Base-by-base conservation (phyloP, 2,797 vertebrate species). In the Hydrophis major region DNA sequence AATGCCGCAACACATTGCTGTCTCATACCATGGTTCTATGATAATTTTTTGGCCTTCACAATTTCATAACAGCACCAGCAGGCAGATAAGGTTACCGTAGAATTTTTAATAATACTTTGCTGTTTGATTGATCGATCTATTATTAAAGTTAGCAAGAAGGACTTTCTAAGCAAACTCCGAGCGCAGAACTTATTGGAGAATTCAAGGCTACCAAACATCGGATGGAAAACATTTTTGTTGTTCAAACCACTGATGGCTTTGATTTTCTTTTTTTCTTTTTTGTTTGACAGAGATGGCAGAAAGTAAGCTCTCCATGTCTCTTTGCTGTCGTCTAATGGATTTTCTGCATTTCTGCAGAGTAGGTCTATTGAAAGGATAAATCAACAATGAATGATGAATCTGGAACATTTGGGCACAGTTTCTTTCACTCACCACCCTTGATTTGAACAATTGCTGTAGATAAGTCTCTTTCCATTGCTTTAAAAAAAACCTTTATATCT, bases 391-490 rank as follows among this genome's bases (percentile, higher is more conserved):
- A 78, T 22, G 74, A 42, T 78, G 20, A 42, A 42, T 20, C 74
- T 78, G 98, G 98, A 98, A 98, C 98, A 97, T 97, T 98, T 96
- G 96, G 97, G 96, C 97, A 97, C 97, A 97, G 98, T 98, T 97
- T 97, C 96, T 56, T 86, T 13, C 69, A 97, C 98, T 98, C 98
- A 98, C 98, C 97, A 97, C 96, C 96, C 97, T 97, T 98, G 98
- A 98, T 98, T 99, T 99, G 98, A 98, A 98, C 25, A 98, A 98
- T 50, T 50, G 50, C 50, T 50, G 98, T 98, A 98, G 98, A 98
- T 98, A 98, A 98, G 97, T 98, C 97, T 96, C 95, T 92, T 91
- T 92, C 97, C 94, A 98, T 98, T 98, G 98, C 98, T 97, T 98
- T 95, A 61, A 61, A 61, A 63, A 63, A 1, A 59, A 59, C 6